Evolutionary conservation across 2,113 vertebrate species (phyloP).

Genomic region (Pelodiscus sinensis): DNA sequence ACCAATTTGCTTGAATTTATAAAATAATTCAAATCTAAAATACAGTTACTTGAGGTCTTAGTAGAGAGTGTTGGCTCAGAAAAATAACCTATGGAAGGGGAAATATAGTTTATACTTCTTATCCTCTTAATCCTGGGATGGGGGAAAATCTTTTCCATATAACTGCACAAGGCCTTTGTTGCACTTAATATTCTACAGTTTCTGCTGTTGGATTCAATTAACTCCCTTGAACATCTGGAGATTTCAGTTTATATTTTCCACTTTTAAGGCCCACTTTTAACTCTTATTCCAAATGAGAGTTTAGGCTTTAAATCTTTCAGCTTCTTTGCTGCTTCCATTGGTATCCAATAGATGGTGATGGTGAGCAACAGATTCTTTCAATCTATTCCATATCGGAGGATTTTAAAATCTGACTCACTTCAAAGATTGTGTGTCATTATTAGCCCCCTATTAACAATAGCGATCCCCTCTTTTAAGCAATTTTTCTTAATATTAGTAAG

Average conservation of each 20-base stretch:
- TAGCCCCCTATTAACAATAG: neutral
- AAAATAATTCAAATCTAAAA: neutral
- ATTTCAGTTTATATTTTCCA: neutral
- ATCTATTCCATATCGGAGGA: neutral
- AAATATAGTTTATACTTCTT: neutral
- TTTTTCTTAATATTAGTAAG: neutral
- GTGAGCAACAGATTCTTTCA: neutral
- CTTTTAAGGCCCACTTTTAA: neutral
- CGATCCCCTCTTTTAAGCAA: neutral
- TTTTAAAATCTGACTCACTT: neutral
- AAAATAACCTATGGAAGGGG: neutral
- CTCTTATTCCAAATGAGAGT: too few species aligned
- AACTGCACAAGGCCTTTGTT: neutral
- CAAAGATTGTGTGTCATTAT: neutral
- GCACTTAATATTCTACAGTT: neutral
- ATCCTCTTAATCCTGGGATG: too few species aligned
- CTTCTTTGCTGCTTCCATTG: neutral
- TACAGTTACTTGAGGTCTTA: neutral
- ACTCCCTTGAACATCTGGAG: neutral
- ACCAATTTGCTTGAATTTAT: neutral
- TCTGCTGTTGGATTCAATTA: neutral
- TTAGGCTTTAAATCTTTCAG: neutral
- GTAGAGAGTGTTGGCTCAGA: neutral
- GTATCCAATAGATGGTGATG: neutral
- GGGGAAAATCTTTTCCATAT: neutral